A percentile compares a stretch with the other conserved stretches of the same genome.
These are phyloP conservation scores for Bombus difficillimus DNA, from an alignment of 1,140 invertebrate species.

Conservation along the genomic window DNA sequence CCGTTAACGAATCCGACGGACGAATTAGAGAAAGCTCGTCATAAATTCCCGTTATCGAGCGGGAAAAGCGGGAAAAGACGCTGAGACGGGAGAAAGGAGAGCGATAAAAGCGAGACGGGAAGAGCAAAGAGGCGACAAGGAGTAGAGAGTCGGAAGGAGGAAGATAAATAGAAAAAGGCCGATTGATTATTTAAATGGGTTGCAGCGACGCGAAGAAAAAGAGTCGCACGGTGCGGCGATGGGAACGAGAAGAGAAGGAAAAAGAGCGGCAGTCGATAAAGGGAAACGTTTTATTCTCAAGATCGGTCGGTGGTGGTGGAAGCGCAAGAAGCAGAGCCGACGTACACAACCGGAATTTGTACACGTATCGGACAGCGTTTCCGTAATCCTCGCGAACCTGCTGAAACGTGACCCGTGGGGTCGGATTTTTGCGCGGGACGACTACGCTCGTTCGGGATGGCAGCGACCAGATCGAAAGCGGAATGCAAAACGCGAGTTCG, in stretches of 20 bases:
- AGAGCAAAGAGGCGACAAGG: neutral
- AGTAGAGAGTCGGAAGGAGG: slow-evolving; percentile 4
- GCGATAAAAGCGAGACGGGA: neutral
- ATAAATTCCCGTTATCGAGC: slow-evolving; percentile 42
- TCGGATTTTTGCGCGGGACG: slow-evolving; percentile 31
- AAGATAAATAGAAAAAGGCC: slow-evolving; percentile 15
- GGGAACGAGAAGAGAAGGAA: neutral
- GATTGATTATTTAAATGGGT: slow-evolving; percentile 58
- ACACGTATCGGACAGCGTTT: slow-evolving; percentile 24
- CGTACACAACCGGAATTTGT: slow-evolving; percentile 27
- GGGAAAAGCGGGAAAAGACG: neutral
- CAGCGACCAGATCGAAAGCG: neutral
- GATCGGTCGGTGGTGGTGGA: slow-evolving; percentile 25
- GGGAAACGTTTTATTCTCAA: slow-evolving; percentile 51
- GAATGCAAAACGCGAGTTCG: slow-evolving; percentile 27
- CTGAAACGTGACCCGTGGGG: slow-evolving; percentile 41
- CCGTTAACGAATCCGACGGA: slow-evolving; percentile 20
- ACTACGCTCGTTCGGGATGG: neutral
- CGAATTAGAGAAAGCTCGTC: slow-evolving; percentile 17
- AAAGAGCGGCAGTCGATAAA: neutral
- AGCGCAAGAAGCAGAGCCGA: neutral
- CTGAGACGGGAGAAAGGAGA: neutral
- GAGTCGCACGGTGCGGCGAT: neutral
- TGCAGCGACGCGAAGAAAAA: neutral
- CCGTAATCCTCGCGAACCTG: slow-evolving; percentile 30